These are phyloP conservation scores for Drosophila paulistorum DNA, from an alignment of 1,140 invertebrate genomes.

Conservation along the genomic window DNA sequence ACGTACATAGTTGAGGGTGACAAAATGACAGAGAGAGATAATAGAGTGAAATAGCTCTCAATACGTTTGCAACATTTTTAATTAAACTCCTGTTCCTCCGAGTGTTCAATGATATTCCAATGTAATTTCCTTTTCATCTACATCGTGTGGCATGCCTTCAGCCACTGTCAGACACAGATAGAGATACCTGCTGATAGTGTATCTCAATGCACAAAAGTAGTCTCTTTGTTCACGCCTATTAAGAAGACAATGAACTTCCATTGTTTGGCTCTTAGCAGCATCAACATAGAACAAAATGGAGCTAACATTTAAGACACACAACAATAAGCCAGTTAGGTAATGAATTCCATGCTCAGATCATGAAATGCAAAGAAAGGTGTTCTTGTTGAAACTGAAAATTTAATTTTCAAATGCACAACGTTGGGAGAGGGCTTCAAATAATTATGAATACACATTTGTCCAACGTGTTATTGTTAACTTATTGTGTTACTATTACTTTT, in stretches of 20 bases:
- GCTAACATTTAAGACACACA: constrained; percentile 68
- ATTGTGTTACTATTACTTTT: too few species aligned
- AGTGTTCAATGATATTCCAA: constrained; percentile 57
- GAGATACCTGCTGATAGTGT: not conserved
- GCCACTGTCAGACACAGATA: constrained; percentile 48
- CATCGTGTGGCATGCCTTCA: constrained; percentile 44
- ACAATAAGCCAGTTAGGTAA: constrained; percentile 65
- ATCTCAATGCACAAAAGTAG: constrained; percentile 38
- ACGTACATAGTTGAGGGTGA: not conserved
- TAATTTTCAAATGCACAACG: constrained; percentile 6
- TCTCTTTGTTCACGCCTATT: constrained; percentile 56
- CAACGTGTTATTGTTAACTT: not conserved
- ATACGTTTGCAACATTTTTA: not conserved
- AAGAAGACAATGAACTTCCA: constrained; percentile 66
- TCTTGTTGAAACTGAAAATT: constrained; percentile 44
- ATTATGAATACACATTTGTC: constrained; percentile 43
- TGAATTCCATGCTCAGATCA: constrained; percentile 37
- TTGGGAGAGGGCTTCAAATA: constrained; percentile 4
- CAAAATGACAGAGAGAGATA: too few species aligned
- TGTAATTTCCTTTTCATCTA: constrained; percentile 73
- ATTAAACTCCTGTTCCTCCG: not conserved
- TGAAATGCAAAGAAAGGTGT: constrained; percentile 41
- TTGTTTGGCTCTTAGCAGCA: constrained; percentile 78
- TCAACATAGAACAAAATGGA: constrained; percentile 50
- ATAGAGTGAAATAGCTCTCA: not conserved